Percentiles rank a stretch among this genome's conserved stretches.
Evolutionary conservation across 2,888 invertebrate genomes (phyloP).

Genomic region (Osmoderma eremita): DNA sequence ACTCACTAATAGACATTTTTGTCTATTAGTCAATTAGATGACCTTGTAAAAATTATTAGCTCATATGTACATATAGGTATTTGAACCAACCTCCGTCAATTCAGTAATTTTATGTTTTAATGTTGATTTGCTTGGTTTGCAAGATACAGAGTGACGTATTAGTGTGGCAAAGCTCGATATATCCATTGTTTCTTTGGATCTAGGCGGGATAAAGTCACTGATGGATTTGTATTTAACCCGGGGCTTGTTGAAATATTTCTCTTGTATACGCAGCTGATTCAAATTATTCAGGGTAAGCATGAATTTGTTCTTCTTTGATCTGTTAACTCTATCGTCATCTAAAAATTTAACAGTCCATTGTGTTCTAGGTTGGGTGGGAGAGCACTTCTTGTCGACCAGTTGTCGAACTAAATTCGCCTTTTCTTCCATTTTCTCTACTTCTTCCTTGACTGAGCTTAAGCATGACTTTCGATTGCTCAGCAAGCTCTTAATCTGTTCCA

Average conservation of each 20-base stretch:
- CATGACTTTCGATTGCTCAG: slow-evolving; percentile 35
- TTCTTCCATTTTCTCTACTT: slow-evolving; percentile 28
- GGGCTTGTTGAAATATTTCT: slow-evolving; percentile 51
- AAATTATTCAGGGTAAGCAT: slow-evolving; percentile 51
- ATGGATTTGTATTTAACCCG: slow-evolving; percentile 46
- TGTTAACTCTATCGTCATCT: not conserved
- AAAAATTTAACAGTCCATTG: slow-evolving; percentile 30
- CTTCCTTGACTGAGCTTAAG: slow-evolving; percentile 29
- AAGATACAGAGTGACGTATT: too few relatives aligned
- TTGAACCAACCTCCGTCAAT: too few relatives aligned
- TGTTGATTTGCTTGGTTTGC: too few relatives aligned
- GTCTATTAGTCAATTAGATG: too few relatives aligned
- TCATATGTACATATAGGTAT: too few relatives aligned
- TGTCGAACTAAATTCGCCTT: slow-evolving; percentile 4
- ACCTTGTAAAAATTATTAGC: too few relatives aligned
- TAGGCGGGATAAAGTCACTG: slow-evolving; percentile 39
- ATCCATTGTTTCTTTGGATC: slow-evolving; percentile 17
- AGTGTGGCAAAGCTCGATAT: too few relatives aligned
- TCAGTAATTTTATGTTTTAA: too few relatives aligned
- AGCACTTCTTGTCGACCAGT: slow-evolving; percentile 31
- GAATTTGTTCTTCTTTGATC: slow-evolving; percentile 48
- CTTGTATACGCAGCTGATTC: slow-evolving; percentile 53
- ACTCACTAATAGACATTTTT: too few relatives aligned
- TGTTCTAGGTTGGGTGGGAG: slow-evolving; percentile 25
- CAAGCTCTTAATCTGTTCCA: slow-evolving; percentile 48